These are phyloP conservation scores for Polydrusus pterygomalis DNA, from an alignment of 2,888 invertebrate species.

Conservation along the genomic window DNA sequence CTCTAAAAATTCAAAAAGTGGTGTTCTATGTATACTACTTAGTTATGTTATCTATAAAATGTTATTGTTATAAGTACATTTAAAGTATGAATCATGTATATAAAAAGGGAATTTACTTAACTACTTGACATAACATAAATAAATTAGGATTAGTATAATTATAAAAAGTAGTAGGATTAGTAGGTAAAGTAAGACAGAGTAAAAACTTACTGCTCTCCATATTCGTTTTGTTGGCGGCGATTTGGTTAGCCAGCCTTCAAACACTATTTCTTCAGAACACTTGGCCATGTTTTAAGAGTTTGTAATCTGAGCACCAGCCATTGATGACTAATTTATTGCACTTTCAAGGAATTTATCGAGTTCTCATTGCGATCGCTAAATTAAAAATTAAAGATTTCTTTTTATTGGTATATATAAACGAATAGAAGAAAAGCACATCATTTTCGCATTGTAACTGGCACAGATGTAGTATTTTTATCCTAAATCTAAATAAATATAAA, in stretches of 20 bases:
- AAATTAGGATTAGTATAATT: constrained; percentile 8
- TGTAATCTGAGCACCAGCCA: constrained; percentile 21
- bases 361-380: constrained; percentile 4
- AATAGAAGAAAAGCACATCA: neutral
- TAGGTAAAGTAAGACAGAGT: constrained; percentile 5
- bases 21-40: constrained; percentile 45
- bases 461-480: constrained; percentile 7
- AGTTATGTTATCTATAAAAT: constrained; percentile 54
- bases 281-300: constrained; percentile 68
- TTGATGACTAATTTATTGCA: constrained; percentile 53
- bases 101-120: constrained; percentile 52
- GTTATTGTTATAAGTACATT: constrained; percentile 53
- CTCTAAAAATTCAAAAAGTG: constrained; percentile 77
- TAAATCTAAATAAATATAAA: constrained; percentile 13
- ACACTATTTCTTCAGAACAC: constrained; percentile 82
- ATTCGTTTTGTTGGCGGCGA: constrained; percentile 94
- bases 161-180: neutral
- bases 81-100: constrained; percentile 62
- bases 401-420: neutral
- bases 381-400: constrained; percentile 11
- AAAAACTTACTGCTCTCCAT: constrained; percentile 92
- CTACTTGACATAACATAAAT: constrained; percentile 47
- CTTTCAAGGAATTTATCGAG: constrained; percentile 28
- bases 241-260: constrained; percentile 96
- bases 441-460: neutral